A percentile compares a stretch with the other conserved stretches of the same genome.
Conservation (phyloP, 2,888 invertebrate species). For the Megaustenia siamemsis region DNA sequence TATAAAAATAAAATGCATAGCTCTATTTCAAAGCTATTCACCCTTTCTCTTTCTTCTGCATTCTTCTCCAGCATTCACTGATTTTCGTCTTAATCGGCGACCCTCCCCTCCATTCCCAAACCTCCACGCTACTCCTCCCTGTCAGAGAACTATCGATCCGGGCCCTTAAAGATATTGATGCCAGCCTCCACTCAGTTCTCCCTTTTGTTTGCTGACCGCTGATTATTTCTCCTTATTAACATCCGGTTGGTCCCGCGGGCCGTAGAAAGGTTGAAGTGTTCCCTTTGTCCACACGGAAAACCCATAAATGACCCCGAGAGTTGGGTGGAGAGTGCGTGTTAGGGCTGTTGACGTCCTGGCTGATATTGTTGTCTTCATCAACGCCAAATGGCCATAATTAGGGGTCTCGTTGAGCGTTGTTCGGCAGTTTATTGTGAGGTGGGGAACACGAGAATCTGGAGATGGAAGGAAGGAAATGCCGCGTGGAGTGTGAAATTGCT, state of each 20-base stretch:
- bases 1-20: too few relatives aligned
- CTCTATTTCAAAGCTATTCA: too few relatives aligned
- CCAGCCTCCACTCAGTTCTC: not conserved
- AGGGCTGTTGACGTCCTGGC: not conserved
- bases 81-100: not conserved
- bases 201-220: slow-evolving; percentile 27
- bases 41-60: not conserved
- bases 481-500: not conserved
- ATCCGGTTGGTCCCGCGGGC: not conserved
- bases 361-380: not conserved
- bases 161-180: not conserved
- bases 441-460: too few relatives aligned
- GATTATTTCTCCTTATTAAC: slow-evolving; percentile 33
- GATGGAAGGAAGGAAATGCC: not conserved
- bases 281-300: not conserved
- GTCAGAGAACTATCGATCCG: slow-evolving; percentile 9
- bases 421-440: not conserved
- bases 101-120: too few relatives aligned
- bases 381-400: not conserved
- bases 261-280: slow-evolving; percentile 5
- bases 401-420: not conserved
- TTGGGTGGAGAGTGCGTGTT: not conserved
- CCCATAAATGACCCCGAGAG: not conserved
- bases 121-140: too few relatives aligned
- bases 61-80: not conserved